Evolutionary conservation across 2,113 vertebrate genomes (phyloP).

Genomic region (Saguinus imperator): DNA sequence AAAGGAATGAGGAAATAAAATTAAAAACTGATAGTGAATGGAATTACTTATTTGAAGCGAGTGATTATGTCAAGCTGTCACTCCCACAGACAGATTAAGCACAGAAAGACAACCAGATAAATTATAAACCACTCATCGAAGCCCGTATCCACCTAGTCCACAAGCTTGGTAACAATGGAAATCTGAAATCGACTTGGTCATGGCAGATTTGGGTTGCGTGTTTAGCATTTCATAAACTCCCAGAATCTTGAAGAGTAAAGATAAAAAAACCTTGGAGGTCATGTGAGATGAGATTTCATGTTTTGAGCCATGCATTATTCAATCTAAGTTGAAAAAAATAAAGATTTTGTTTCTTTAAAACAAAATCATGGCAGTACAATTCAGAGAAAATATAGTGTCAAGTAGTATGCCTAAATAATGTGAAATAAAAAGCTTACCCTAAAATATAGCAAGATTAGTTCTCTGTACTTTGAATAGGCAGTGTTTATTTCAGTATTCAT

Average conservation of each 20-base stretch:
- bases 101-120: slow-evolving; percentile 75
- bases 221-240: slow-evolving; percentile 59
- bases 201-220: slow-evolving; percentile 53
- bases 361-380: neutral
- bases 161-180: slow-evolving; percentile 58
- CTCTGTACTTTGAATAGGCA: neutral
- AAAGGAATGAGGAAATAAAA: slow-evolving; percentile 74
- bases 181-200: slow-evolving; percentile 70
- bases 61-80: slow-evolving; percentile 78
- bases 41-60: slow-evolving; percentile 76
- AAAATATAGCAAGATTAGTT: neutral
- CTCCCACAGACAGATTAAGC: slow-evolving; percentile 70
- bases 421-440: slow-evolving; percentile 17
- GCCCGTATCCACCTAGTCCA: slow-evolving; percentile 42
- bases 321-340: slow-evolving; percentile 17
- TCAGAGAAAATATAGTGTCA: slow-evolving; percentile 27
- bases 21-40: slow-evolving; percentile 77
- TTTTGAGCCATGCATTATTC: slow-evolving; percentile 52
- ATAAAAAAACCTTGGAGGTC: slow-evolving; percentile 65
- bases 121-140: slow-evolving; percentile 49
- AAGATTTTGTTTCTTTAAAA: neutral
- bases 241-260: slow-evolving; percentile 34
- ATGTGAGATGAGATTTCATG: slow-evolving; percentile 63
- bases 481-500: neutral
- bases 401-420: neutral